Conservation (phyloP, 2,113 vertebrate species). For the Laticauda laticaudata region DNA sequence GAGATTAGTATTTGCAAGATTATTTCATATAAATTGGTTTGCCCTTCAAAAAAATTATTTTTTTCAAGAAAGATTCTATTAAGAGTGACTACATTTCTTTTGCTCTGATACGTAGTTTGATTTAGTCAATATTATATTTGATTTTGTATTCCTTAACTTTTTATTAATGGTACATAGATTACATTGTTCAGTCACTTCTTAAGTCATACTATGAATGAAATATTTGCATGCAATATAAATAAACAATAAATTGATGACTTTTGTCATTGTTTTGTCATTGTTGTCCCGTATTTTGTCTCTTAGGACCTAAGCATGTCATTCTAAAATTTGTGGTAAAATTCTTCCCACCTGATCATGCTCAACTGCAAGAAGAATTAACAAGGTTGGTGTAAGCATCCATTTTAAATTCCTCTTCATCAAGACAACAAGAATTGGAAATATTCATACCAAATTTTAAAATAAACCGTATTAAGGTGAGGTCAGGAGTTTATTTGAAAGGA, state of each 20-base stretch:
- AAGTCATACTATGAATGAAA: background rate
- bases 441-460: constrained; percentile 1
- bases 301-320: constrained; percentile 89
- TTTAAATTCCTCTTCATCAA: background rate
- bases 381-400: constrained; percentile 74
- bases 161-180: background rate
- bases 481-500: background rate
- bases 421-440: background rate
- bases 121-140: background rate
- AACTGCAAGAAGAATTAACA: constrained; percentile 95
- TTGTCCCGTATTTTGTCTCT: background rate
- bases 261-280: background rate
- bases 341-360: constrained; percentile 93
- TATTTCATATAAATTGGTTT: background rate
- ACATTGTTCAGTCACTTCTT: background rate
- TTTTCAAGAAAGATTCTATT: background rate
- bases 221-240: background rate
- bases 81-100: background rate
- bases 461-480: background rate
- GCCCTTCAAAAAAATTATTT: background rate
- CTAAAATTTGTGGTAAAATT: constrained; percentile 97
- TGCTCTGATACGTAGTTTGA: background rate
- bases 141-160: background rate
- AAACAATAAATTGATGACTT: background rate
- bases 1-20: background rate